A percentile compares a stretch with the other conserved stretches of the same genome.
Conservation (phyloP, 2,113 vertebrate genomes). For the Myocastor coypus region DNA sequence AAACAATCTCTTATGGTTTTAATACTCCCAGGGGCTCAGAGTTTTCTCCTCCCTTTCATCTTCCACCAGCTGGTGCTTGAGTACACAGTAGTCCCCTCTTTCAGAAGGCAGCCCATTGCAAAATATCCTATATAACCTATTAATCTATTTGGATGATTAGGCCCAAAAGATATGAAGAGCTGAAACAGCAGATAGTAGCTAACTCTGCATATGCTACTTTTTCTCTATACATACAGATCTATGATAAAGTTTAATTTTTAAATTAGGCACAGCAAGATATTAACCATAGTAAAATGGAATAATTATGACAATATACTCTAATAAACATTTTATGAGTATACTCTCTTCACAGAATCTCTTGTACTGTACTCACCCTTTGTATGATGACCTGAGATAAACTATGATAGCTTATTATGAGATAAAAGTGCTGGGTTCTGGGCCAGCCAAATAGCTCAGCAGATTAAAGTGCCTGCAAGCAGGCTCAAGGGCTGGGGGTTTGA, state of each 20-base stretch:
- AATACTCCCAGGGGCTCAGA: background rate
- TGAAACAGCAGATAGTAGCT: background rate
- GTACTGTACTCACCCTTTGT: background rate
- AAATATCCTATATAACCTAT: background rate
- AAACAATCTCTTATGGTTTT: background rate
- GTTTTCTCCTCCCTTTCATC: background rate
- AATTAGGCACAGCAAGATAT: background rate
- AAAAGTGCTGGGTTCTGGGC: background rate
- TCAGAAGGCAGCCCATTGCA: no score
- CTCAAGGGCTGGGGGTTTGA: no score
- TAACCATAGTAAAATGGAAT: background rate
- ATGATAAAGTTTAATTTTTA: slow-evolving; percentile 1
- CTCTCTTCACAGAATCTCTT: background rate
- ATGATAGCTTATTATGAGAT: background rate
- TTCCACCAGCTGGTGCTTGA: background rate
- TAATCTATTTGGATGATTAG: background rate
- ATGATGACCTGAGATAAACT: no score
- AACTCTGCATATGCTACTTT: background rate
- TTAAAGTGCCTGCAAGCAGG: no score
- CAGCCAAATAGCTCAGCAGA: no score
- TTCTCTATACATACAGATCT: background rate
- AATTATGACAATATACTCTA: background rate
- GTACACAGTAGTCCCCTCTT: background rate
- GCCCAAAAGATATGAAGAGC: background rate
- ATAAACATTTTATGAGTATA: background rate